Conservation (phyloP, 2,797 vertebrate species). For the Momotus momota region DNA sequence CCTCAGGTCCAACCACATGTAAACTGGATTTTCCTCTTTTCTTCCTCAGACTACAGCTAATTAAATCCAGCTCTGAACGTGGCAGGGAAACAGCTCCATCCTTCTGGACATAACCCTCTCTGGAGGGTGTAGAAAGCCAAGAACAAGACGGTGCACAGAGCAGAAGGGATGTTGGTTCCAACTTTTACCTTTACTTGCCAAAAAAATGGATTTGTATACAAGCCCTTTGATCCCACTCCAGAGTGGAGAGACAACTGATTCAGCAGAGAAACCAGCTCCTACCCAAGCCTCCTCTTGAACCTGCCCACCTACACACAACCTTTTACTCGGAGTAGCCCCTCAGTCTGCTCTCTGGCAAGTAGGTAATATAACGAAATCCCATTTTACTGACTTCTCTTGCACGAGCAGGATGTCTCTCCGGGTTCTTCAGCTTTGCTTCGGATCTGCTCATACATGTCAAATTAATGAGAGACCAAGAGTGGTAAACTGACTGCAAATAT, state of each 20-base stretch:
- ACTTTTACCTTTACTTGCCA: neutral
- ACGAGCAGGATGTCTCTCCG: neutral
- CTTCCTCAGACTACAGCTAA: neutral
- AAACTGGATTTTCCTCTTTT: neutral
- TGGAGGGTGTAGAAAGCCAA: neutral
- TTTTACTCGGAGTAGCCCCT: neutral
- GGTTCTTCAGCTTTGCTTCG: neutral
- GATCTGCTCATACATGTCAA: neutral
- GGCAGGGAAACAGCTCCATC: neutral
- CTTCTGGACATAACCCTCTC: neutral
- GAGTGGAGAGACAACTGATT: neutral
- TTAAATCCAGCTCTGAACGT: neutral
- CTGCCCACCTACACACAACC: neutral
- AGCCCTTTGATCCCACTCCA: neutral
- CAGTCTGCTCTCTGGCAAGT: neutral
- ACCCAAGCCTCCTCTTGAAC: neutral
- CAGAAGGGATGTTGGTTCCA: neutral
- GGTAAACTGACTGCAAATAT: conserved; percentile 1
- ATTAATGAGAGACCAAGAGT: neutral
- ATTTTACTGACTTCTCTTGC: neutral
- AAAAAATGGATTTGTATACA: neutral
- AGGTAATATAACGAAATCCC: neutral
- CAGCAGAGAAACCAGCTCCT: neutral
- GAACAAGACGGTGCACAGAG: neutral
- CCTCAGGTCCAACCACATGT: neutral